Conservation (phyloP, 2,113 vertebrate genomes). For the Siniperca chuatsi region DNA sequence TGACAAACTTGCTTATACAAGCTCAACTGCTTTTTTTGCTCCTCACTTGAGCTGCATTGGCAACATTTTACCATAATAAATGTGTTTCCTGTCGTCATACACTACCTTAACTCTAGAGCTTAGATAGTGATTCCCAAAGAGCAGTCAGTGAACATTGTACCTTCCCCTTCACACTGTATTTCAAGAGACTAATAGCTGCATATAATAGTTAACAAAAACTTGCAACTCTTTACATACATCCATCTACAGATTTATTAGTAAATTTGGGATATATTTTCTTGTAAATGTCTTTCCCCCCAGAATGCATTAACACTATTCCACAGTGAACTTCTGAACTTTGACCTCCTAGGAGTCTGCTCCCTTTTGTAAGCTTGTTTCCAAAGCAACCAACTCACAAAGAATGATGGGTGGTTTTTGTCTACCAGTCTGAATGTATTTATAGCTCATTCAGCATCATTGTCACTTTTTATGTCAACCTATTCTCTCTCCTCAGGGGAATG, state of each 20-base stretch:
- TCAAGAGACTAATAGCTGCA: too few relatives aligned
- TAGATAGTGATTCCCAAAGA: not conserved
- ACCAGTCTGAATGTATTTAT: conserved; percentile 61
- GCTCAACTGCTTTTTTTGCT: not conserved
- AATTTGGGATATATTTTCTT: not conserved
- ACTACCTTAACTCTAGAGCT: not conserved
- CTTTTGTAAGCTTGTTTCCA: conserved; percentile 67
- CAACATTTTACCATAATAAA: not conserved
- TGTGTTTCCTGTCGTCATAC: conserved; percentile 1
- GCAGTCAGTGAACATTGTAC: not conserved
- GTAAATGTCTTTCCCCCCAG: not conserved
- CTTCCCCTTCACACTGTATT: not conserved
- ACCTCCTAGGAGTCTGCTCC: conserved; percentile 28
- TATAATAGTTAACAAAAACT: not conserved
- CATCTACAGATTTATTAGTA: not conserved
- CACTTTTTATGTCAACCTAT: conserved; percentile 28
- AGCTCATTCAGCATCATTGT: conserved; percentile 36
- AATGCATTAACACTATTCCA: not conserved
- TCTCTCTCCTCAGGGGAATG: conserved; percentile 38
- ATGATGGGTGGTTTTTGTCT: conserved; percentile 55
- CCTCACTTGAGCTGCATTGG: not conserved
- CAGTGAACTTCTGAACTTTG: conserved; percentile 67
- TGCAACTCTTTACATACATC: not conserved
- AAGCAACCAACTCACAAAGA: conserved; percentile 57
- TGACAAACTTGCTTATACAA: not conserved